These are phyloP conservation scores for Dermolepida albohirtum DNA, from an alignment of 2,888 invertebrate species.

Conservation along the genomic window DNA sequence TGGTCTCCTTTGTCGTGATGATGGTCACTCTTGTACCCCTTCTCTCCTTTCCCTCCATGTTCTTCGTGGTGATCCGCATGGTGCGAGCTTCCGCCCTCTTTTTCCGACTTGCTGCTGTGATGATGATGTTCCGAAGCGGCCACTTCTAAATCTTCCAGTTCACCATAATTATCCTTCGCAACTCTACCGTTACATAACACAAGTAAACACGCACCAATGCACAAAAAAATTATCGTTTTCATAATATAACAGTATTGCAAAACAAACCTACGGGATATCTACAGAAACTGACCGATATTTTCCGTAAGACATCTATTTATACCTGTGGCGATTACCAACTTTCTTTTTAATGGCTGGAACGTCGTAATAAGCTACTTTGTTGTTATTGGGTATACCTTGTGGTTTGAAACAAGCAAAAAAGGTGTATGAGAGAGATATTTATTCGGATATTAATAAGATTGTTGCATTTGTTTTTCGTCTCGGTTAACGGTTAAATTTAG, in stretches of 20 bases:
- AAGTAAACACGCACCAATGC: constrained; percentile 58
- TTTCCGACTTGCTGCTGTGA: constrained; percentile 65
- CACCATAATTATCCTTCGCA: constrained; percentile 54
- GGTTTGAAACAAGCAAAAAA: constrained; percentile 13
- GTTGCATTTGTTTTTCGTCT: neutral
- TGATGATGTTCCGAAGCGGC: constrained; percentile 68
- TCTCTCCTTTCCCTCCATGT: constrained; percentile 82
- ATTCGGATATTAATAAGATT: constrained; percentile 27
- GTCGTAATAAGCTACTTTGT: constrained; percentile 26
- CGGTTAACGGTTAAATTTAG: constrained; percentile 9
- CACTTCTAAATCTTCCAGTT: constrained; percentile 53
- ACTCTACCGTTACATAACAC: constrained; percentile 53
- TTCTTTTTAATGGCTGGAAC: constrained; percentile 28
- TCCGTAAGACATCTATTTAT: constrained; percentile 19
- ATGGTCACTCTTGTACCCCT: constrained; percentile 81
- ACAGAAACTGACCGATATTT: constrained; percentile 5
- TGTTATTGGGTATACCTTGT: constrained; percentile 18
- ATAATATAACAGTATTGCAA: constrained; percentile 28
- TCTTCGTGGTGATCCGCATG: constrained; percentile 76
- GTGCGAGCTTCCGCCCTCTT: constrained; percentile 78
- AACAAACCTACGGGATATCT: constrained; percentile 1
- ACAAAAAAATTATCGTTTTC: constrained; percentile 59
- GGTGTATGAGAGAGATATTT: constrained; percentile 1
- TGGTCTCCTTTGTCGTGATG: constrained; percentile 84
- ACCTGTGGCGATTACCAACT: constrained; percentile 13